Evolutionary conservation across 2,797 vertebrate species (phyloP).

Genomic region (Enteromius treurensis): DNA sequence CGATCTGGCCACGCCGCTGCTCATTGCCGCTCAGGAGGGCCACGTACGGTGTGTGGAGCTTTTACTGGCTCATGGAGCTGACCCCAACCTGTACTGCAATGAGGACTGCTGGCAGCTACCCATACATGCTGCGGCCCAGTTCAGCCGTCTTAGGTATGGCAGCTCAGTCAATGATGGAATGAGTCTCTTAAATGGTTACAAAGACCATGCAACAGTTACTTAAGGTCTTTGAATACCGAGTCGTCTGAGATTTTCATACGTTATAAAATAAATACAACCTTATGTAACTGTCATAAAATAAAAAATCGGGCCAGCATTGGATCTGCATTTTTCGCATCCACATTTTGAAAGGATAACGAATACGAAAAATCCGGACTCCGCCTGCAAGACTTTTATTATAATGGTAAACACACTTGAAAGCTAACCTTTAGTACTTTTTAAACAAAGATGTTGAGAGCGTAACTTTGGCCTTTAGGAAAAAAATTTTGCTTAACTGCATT

Average conservation of each 20-base stretch:
- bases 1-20: constrained; percentile 89
- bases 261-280: too few species aligned
- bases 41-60: constrained; percentile 83
- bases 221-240: neutral
- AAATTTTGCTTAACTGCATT: neutral
- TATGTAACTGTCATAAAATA: too few species aligned
- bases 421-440: constrained; percentile 9
- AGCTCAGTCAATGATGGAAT: neutral
- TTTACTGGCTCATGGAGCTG: constrained; percentile 81
- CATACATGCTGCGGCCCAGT: constrained; percentile 91
- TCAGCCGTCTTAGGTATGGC: constrained; percentile 83
- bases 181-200: neutral
- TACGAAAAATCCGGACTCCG: too few species aligned
- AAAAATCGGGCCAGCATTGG: too few species aligned
- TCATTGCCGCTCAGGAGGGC: constrained; percentile 94
- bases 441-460: neutral
- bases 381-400: neutral
- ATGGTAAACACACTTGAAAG: neutral
- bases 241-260: too few species aligned
- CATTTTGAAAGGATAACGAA: too few species aligned
- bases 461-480: constrained; percentile 6
- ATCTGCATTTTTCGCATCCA: too few species aligned
- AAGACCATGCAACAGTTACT: neutral
- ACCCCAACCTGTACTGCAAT: constrained; percentile 88
- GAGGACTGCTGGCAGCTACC: constrained; percentile 88